phyloP scores from a whole-genome alignment of 2,888 invertebrate species.

The Drosophila mulleri region DNA sequence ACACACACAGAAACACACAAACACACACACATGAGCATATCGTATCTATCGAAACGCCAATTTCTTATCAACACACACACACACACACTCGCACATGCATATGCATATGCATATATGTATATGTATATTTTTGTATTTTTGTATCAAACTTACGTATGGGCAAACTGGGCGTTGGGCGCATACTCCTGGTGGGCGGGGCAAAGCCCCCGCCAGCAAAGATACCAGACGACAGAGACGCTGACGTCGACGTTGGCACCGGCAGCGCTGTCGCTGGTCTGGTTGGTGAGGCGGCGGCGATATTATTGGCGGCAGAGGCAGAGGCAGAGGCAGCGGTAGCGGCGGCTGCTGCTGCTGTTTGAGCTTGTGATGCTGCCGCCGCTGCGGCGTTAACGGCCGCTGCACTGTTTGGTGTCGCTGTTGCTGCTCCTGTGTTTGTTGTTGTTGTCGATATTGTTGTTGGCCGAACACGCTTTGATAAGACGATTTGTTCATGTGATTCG shows the following conservation, averaged over 20 bases:
- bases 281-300: conserved; percentile 26
- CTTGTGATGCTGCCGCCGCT: conserved; percentile 25
- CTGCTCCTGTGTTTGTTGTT: conserved; percentile 21
- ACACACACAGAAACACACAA: neutral
- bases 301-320: conserved; percentile 6
- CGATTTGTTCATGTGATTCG: conserved; percentile 83
- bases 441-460: conserved; percentile 46
- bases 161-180: conserved; percentile 88
- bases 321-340: conserved; percentile 20
- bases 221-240: conserved; percentile 29
- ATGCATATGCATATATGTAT: neutral
- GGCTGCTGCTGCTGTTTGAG: conserved; percentile 28
- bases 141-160: conserved; percentile 69
- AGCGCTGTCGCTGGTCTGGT: conserved; percentile 39
- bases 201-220: conserved; percentile 48
- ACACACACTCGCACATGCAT: conserved; percentile 9
- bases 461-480: conserved; percentile 77
- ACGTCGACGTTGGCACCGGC: conserved; percentile 28
- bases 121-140: neutral
- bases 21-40: conserved; percentile 13
- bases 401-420: conserved; percentile 34
- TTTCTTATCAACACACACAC: conserved; percentile 56
- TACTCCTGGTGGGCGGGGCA: conserved; percentile 49
- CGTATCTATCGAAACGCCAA: conserved; percentile 23
- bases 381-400: conserved; percentile 21